Evolutionary conservation across 2,113 vertebrate genomes (phyloP).

Genomic region (Callaeas wilsoni): DNA sequence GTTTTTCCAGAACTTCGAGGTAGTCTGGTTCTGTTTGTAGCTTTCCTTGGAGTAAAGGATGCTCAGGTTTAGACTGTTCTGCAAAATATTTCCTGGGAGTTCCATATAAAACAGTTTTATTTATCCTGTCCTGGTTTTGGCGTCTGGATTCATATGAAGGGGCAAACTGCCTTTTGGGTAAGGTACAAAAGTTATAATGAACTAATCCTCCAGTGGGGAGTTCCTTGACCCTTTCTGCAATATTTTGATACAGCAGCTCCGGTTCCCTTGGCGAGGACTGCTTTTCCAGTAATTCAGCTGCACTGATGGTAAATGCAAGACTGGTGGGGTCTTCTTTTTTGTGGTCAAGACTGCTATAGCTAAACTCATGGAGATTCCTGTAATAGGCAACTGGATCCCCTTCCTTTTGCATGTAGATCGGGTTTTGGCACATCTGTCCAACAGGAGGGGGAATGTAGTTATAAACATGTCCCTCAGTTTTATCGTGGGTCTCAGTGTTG

Average conservation of each 20-base stretch:
- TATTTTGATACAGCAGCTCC: slow-evolving; percentile 93
- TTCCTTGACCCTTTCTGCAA: slow-evolving; percentile 88
- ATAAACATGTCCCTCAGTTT: slow-evolving; percentile 90
- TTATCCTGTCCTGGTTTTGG: slow-evolving; percentile 90
- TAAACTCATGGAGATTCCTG: slow-evolving; percentile 90
- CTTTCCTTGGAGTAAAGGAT: slow-evolving; percentile 90
- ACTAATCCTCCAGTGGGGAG: slow-evolving; percentile 83
- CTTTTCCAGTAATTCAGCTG: slow-evolving; percentile 88
- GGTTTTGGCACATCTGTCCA: slow-evolving; percentile 97
- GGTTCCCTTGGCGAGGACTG: slow-evolving; percentile 76
- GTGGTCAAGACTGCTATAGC: slow-evolving; percentile 81
- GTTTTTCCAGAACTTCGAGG: slow-evolving; percentile 99
- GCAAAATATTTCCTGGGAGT: slow-evolving; percentile 94
- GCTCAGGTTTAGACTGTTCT: slow-evolving; percentile 86
- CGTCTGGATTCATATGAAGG: slow-evolving; percentile 87
- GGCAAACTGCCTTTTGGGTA: slow-evolving; percentile 93
- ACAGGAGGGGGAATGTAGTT: slow-evolving; percentile 93
- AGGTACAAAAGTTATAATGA: slow-evolving; percentile 97
- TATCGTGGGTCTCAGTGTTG: slow-evolving; percentile 80
- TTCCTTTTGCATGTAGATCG: slow-evolving; percentile 97
- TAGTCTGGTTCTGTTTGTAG: slow-evolving; percentile 96
- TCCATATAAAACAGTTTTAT: slow-evolving; percentile 93
- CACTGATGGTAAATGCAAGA: slow-evolving; percentile 90
- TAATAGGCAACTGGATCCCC: slow-evolving; percentile 89
- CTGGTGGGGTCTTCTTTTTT: slow-evolving; percentile 81